Percentiles rank a stretch among this genome's conserved stretches.
Evolutionary conservation across 1,140 invertebrate genomes (phyloP).

Genomic region (Drosophila grimshawi): DNA sequence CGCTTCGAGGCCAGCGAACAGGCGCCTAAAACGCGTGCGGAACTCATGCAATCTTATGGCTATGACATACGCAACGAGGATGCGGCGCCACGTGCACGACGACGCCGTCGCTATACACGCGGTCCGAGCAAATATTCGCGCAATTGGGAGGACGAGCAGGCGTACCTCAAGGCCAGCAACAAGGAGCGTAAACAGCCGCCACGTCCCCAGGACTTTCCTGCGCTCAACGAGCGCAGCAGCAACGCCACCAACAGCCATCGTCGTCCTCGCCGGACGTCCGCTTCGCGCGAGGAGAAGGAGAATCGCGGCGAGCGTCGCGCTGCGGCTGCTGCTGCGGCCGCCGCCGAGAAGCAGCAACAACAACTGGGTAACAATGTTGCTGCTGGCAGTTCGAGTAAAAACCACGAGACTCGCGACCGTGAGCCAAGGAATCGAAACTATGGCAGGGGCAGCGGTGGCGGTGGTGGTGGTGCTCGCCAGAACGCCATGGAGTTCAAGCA

Average conservation of each 20-base stretch:
- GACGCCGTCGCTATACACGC: conserved; percentile 93
- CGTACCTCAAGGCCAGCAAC: conserved; percentile 87
- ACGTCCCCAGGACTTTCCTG: conserved; percentile 84
- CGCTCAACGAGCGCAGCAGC: conserved; percentile 69
- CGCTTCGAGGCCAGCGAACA: conserved; percentile 91
- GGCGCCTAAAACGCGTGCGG: conserved; percentile 93
- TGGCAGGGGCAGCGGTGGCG: conserved; percentile 52
- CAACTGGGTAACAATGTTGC: conserved; percentile 5
- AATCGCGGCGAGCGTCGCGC: conserved; percentile 64
- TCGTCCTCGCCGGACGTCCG: conserved; percentile 33
- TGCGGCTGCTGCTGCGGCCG: not conserved
- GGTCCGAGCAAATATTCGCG: conserved; percentile 96
- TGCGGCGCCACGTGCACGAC: conserved; percentile 93
- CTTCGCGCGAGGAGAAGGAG: conserved; percentile 76
- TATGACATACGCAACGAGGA: conserved; percentile 98
- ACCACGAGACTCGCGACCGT: conserved; percentile 48
- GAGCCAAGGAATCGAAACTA: conserved; percentile 61
- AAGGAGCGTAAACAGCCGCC: conserved; percentile 69
- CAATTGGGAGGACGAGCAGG: conserved; percentile 96
- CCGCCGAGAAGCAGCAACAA: conserved; percentile 35
- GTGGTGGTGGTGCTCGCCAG: conserved; percentile 51
- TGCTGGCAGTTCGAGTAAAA: conserved; percentile 24
- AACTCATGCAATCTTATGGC: conserved; percentile 95
- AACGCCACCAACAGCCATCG: conserved; percentile 39
- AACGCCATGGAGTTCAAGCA: conserved; percentile 69